These are phyloP conservation scores for Eublepharis macularius DNA, from an alignment of 2,113 vertebrate species.

Conservation along the genomic window DNA sequence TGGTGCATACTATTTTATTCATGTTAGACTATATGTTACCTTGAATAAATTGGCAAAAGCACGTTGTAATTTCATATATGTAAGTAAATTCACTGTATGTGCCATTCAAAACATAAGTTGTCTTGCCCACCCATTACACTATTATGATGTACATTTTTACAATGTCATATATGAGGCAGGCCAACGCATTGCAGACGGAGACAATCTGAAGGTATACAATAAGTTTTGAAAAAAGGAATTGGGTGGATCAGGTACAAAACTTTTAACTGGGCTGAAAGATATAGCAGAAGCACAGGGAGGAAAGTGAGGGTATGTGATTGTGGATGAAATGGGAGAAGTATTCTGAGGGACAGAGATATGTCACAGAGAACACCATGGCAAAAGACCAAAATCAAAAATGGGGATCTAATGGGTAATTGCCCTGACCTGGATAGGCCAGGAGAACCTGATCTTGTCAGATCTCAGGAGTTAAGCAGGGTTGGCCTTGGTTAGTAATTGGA, in stretches of 20 bases:
- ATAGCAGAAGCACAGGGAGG: neutral
- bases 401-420: neutral
- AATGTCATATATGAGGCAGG: no score
- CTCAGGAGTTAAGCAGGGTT: no score
- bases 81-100: neutral
- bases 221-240: neutral
- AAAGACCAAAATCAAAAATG: neutral
- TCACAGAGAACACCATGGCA: neutral
- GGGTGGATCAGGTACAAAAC: neutral
- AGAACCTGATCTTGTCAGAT: no score
- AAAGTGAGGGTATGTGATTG: neutral
- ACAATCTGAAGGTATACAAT: no score
- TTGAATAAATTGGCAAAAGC: neutral
- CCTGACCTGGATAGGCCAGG: no score
- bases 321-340: neutral
- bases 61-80: no score
- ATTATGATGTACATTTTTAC: no score
- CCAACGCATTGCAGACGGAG: no score
- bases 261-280: neutral
- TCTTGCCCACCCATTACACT: no score
- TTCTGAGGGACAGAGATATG: neutral
- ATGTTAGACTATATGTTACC: neutral
- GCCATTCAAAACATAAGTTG: neutral
- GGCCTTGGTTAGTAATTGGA: no score
- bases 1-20: neutral